Conservation (phyloP, 2,888 invertebrate species). For the Lasioglossum lativentre region DNA sequence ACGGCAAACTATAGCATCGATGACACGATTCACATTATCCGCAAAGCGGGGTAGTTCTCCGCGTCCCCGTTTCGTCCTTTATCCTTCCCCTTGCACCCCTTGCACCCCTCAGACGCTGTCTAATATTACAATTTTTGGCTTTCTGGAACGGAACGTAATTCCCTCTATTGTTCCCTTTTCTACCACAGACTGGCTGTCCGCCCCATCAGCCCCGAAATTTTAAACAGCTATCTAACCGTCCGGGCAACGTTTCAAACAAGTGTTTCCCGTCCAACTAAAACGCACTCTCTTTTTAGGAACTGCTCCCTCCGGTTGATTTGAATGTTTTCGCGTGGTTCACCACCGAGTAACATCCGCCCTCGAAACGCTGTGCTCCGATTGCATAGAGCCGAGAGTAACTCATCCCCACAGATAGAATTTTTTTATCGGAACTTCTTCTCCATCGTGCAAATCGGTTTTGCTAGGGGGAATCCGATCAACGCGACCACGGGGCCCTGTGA, state of each 20-base stretch:
- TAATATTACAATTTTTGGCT: constrained; percentile 22
- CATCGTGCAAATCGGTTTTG: neutral
- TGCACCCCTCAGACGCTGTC: neutral
- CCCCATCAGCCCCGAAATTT: neutral
- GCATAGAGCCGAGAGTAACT: constrained; percentile 1
- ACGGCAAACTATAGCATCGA: neutral
- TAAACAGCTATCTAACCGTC: neutral
- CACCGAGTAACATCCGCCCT: neutral
- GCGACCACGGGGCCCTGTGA: neutral
- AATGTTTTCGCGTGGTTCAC: neutral
- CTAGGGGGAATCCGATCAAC: neutral
- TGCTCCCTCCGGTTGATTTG: neutral
- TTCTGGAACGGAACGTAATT: constrained; percentile 17
- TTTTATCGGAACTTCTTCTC: neutral
- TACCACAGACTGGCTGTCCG: neutral
- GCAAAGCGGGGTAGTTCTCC: neutral
- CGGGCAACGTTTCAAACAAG: constrained; percentile 18
- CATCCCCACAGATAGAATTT: neutral
- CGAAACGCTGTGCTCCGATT: neutral
- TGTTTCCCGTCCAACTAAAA: constrained; percentile 2
- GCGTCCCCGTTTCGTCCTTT: constrained; percentile 13
- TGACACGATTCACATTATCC: neutral
- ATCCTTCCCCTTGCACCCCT: too few relatives aligned
- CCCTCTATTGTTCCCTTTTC: neutral
- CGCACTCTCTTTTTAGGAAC: neutral